Evolutionary conservation across 2,888 invertebrate genomes (phyloP).

Genomic region (Leucania comma): DNA sequence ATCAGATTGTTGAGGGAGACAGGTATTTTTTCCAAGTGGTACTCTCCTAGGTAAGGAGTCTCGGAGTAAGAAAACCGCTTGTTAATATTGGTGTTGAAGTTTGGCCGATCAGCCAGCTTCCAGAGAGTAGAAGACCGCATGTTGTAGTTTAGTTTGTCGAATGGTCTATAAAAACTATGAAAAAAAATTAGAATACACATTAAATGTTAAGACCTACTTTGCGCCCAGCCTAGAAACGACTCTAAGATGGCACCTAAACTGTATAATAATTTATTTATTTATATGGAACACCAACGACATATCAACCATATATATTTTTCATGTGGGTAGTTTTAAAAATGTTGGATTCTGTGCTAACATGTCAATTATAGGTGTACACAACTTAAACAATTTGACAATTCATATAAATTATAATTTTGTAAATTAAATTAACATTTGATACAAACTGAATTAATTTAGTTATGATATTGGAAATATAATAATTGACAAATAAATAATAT

Average conservation of each 20-base stretch:
- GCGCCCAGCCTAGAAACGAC: background rate
- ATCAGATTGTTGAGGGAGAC: background rate
- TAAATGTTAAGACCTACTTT: background rate
- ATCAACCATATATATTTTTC: no score
- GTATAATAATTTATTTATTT: no score
- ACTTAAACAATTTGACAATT: no score
- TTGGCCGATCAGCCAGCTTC: conserved; percentile 1
- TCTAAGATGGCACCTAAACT: background rate
- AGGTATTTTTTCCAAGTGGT: conserved; percentile 2
- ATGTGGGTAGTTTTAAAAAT: no score
- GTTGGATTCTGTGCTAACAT: no score
- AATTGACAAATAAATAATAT: no score
- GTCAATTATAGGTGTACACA: no score
- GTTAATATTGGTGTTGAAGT: background rate
- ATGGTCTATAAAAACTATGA: background rate
- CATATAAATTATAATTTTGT: no score
- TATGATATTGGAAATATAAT: no score
- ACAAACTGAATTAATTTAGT: no score
- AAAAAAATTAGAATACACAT: background rate
- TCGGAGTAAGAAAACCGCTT: conserved; percentile 2
- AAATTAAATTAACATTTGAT: no score
- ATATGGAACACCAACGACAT: no score
- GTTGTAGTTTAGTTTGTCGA: conserved; percentile 1
- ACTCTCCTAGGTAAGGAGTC: conserved; percentile 1
- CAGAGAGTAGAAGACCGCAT: background rate